A percentile compares a stretch with the other conserved stretches of the same genome.
phyloP scores from a whole-genome alignment of 2,888 invertebrate genomes.

The Lasioglossum villosulum region DNA sequence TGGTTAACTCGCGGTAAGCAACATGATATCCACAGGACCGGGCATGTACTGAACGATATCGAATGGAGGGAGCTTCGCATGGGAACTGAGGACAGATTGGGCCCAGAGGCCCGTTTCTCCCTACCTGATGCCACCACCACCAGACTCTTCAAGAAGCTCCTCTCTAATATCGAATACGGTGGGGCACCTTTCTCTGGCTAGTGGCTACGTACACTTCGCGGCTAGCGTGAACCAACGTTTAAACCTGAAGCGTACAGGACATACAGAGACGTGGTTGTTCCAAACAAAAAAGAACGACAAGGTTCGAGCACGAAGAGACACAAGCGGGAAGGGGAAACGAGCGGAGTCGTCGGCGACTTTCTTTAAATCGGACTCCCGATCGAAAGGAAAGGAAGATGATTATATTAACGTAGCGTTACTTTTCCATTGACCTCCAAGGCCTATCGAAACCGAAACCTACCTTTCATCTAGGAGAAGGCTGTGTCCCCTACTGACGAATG shows the following conservation, averaged over 20 bases:
- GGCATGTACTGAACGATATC: slow-evolving; percentile 74
- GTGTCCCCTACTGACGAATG: slow-evolving; percentile 37
- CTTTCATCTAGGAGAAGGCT: slow-evolving; percentile 65
- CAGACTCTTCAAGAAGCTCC: slow-evolving; percentile 77
- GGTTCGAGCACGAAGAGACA: slow-evolving; percentile 30
- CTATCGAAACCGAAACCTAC: slow-evolving; percentile 73
- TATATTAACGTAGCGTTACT: slow-evolving; percentile 67
- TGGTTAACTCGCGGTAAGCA: slow-evolving; percentile 73
- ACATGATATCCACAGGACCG: slow-evolving; percentile 75
- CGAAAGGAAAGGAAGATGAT: slow-evolving; percentile 62
- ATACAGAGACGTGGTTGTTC: slow-evolving; percentile 29
- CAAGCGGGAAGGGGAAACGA: slow-evolving; percentile 16
- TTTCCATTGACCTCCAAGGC: slow-evolving; percentile 73
- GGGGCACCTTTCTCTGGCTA: slow-evolving; percentile 81
- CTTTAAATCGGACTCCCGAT: slow-evolving; percentile 63
- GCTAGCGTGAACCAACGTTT: slow-evolving; percentile 42
- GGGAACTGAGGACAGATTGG: slow-evolving; percentile 81
- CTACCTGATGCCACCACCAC: slow-evolving; percentile 75
- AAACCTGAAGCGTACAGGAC: slow-evolving; percentile 31
- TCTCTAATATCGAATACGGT: slow-evolving; percentile 81
- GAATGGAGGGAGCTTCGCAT: slow-evolving; percentile 76
- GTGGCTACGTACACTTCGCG: slow-evolving; percentile 49
- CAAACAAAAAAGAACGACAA: slow-evolving; percentile 42
- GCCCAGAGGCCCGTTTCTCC: slow-evolving; percentile 79
- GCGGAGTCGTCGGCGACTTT: slow-evolving; percentile 62